Conservation (phyloP, 2,797 vertebrate species). For the Eulemur albifrons region DNA sequence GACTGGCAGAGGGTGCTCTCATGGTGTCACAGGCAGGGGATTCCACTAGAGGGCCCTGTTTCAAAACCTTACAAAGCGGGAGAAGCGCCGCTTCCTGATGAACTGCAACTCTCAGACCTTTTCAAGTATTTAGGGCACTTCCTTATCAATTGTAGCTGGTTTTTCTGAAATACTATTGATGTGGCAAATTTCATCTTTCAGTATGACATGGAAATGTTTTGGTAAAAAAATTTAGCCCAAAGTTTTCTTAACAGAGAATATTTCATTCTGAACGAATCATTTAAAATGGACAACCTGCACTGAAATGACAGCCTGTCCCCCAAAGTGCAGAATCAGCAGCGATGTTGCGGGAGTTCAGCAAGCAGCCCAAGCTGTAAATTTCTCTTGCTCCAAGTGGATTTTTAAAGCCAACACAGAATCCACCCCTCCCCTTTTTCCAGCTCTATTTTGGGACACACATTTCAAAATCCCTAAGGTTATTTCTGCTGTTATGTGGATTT, state of each 20-base stretch:
- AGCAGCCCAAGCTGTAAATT: background rate
- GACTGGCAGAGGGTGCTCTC: background rate
- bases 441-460: constrained; percentile 68
- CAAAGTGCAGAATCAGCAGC: constrained; percentile 67
- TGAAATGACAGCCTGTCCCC: constrained; percentile 37
- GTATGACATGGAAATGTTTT: constrained; percentile 45
- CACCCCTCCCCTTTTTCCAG: background rate
- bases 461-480: constrained; percentile 63
- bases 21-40: background rate
- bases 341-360: background rate
- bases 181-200: constrained; percentile 48
- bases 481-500: constrained; percentile 47
- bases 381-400: constrained; percentile 52
- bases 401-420: constrained; percentile 44
- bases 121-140: constrained; percentile 50
- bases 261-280: constrained; percentile 60
- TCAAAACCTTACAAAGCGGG: constrained; percentile 38
- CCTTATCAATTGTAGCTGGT: constrained; percentile 16
- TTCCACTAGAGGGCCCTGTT: constrained; percentile 66
- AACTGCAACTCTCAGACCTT: background rate
- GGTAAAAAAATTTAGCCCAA: constrained; percentile 33
- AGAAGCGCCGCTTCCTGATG: background rate
- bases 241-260: constrained; percentile 40
- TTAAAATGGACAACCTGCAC: constrained; percentile 30
- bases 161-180: constrained; percentile 53